Evolutionary conservation across 2,113 vertebrate genomes (phyloP).

Genomic region (Apistogramma diplotaenia): DNA sequence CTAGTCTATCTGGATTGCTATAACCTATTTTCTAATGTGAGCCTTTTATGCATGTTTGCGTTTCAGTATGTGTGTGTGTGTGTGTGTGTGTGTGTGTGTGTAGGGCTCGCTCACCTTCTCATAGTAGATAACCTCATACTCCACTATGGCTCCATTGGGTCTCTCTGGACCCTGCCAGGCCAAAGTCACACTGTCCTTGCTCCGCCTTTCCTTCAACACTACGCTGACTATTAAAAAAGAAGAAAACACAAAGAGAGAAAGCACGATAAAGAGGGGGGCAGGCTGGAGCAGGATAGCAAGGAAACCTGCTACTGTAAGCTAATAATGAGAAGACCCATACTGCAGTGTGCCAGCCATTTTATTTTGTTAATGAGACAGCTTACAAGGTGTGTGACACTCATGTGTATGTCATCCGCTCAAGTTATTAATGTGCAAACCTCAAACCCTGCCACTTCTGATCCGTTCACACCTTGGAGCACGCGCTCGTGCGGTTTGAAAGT

Average conservation of each 20-base stretch:
- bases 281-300: background rate
- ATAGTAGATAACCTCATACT: conserved; percentile 85
- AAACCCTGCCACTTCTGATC: background rate
- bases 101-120: conserved; percentile 78
- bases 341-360: background rate
- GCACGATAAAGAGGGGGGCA: background rate
- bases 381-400: conserved; percentile 10
- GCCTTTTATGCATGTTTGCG: background rate
- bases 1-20: background rate
- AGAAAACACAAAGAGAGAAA: background rate
- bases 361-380: conserved; percentile 29
- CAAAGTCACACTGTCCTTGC: conserved; percentile 84
- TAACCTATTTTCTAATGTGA: background rate
- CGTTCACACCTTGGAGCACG: background rate
- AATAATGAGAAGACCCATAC: conserved; percentile 21
- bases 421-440: background rate
- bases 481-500: background rate
- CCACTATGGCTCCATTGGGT: conserved; percentile 78
- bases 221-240: conserved; percentile 74
- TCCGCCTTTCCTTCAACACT: conserved; percentile 82
- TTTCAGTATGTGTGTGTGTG: background rate
- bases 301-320: background rate
- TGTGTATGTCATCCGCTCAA: background rate
- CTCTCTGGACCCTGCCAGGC: conserved; percentile 82
- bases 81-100: too few relatives aligned